Evolutionary conservation across 1,140 invertebrate genomes (phyloP), one percentile per base, ranked within the genome.

Genomic region (Trachelipus rathkii): DNA sequence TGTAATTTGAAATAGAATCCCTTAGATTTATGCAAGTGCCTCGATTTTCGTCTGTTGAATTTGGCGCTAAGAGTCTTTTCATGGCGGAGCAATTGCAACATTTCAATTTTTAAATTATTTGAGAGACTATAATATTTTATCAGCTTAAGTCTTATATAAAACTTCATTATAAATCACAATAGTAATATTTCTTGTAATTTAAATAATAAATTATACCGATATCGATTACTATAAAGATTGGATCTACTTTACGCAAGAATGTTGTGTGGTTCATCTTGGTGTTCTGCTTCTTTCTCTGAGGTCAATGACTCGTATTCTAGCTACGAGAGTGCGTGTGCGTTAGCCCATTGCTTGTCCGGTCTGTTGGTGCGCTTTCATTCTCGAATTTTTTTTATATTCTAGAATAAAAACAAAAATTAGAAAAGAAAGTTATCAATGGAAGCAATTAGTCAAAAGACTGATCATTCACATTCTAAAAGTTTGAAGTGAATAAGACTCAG

Each of bases 271-370:
- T 19, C 19, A 60, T 13, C 50, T 60, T 19, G 19, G 11, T 19
- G 11, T 60, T 15, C 50, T 19, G 50, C 50, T 33, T 33, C 50
- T 60, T 19, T 13, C 50, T 13, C 2, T 15, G 50, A 19, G 50
- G 50, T 60, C 50, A 60, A 60, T 60, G 50, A 60, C 50, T 60
- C 50, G 50, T 60, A 19, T 60, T 60, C 50, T 60, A 60, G 50
- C 11, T 19, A 60, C 11, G 50, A 60, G 50, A 60, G 50, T 60
- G 50, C 19, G 50, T 19, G 50, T 60, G 33, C 33, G 50, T 60
- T 15, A 60, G 50, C 50, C 19, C 11, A 60, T 60, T 60, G 50
- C 19, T 19, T 19, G 50, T 15, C 19, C 50, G 50, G 50, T 15
- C 50, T 33, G 33, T 19, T 8, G 19, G 19, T 19, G 11, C 50